Percentiles rank a stretch among this genome's conserved stretches.
Evolutionary conservation across 1,140 invertebrate species (phyloP).

Genomic region (Eumaeus atala): DNA sequence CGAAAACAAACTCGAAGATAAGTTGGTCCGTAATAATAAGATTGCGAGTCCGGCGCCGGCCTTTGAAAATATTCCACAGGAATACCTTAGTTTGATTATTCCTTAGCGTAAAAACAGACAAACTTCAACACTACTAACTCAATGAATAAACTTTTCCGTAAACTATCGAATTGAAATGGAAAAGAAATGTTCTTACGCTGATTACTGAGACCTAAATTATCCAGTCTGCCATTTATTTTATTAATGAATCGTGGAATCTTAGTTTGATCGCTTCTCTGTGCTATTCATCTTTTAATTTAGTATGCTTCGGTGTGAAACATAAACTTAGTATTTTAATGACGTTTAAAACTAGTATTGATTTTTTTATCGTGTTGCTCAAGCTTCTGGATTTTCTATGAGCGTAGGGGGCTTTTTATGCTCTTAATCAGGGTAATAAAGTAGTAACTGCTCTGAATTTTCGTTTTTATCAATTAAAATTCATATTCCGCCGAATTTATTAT

Average conservation of each 20-base stretch:
- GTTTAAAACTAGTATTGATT: neutral
- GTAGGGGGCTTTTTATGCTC: no score
- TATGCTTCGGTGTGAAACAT: no score
- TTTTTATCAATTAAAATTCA: no score
- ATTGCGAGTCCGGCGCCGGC: slow-evolving; percentile 27
- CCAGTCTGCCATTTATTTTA: neutral
- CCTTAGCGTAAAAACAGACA: slow-evolving; percentile 38
- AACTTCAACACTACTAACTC: slow-evolving; percentile 38
- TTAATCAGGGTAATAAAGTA: no score
- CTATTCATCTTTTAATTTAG: no score
- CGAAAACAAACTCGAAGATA: slow-evolving; percentile 25
- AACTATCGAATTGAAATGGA: slow-evolving; percentile 35
- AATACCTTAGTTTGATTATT: slow-evolving; percentile 40
- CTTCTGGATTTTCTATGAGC: neutral
- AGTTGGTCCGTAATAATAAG: slow-evolving; percentile 28
- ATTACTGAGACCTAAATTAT: neutral
- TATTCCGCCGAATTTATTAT: no score
- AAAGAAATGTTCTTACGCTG: slow-evolving; percentile 16
- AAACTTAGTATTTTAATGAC: no score
- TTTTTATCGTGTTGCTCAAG: neutral
- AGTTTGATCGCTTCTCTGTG: neutral
- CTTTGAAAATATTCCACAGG: slow-evolving; percentile 38
- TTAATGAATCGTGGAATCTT: slow-evolving; percentile 2
- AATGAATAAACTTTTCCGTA: slow-evolving; percentile 46
- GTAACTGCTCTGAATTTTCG: no score